These are phyloP conservation scores for Apodemus agrarius DNA, from an alignment of 2,797 vertebrate species.

Conservation along the genomic window DNA sequence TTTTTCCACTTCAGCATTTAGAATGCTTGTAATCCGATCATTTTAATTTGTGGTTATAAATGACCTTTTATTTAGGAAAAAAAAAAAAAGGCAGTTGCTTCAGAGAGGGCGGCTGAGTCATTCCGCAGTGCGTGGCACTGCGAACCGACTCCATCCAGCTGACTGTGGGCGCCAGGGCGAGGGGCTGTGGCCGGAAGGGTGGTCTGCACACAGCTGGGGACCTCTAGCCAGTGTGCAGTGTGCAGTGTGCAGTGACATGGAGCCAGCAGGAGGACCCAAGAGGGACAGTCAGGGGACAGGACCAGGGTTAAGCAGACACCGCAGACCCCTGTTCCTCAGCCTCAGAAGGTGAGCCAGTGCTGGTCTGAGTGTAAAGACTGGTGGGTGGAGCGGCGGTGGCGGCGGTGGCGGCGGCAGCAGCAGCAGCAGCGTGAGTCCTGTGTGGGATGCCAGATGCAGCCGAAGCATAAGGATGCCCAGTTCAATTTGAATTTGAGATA, in stretches of 20 bases:
- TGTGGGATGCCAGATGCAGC: not conserved
- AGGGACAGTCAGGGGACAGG: not conserved
- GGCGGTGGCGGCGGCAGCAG: not conserved
- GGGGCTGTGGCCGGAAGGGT: not conserved
- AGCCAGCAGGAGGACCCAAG: not conserved
- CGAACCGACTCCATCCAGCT: not conserved
- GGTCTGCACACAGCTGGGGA: not conserved
- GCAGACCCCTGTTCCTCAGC: not conserved
- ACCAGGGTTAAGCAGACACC: not conserved
- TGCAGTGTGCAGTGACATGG: not conserved
- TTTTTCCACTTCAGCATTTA: conserved; percentile 53
- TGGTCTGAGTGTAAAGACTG: conserved; percentile 2
- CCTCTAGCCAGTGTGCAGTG: not conserved
- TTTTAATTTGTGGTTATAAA: conserved; percentile 64
- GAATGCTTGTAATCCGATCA: conserved; percentile 9
- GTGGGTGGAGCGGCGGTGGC: not conserved
- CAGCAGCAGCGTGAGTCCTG: rapidly evolving
- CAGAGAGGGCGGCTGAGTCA: conserved; percentile 47
- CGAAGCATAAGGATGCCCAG: not conserved
- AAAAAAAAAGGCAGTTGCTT: conserved; percentile 50
- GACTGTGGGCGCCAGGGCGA: not conserved
- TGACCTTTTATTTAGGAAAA: conserved; percentile 61
- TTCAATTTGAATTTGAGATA: conserved; percentile 44
- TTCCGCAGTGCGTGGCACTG: not conserved
- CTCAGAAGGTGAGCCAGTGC: not conserved